Conservation (phyloP, 2,113 vertebrate species). For the Tursiops truncatus region DNA sequence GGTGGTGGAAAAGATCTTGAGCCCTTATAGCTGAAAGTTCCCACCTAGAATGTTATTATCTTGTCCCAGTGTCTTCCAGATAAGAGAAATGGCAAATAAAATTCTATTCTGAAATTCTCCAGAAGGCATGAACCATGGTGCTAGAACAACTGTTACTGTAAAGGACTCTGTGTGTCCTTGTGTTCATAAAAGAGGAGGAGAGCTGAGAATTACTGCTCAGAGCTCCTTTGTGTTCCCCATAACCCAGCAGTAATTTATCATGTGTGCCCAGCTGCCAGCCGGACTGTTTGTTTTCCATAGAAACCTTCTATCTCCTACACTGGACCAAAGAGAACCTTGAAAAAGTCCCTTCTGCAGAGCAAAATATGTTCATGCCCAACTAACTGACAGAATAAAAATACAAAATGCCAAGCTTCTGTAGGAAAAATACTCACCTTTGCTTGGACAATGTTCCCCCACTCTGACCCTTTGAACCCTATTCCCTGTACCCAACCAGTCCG, state of each 20-base stretch:
- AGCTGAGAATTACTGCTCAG: conserved; percentile 39
- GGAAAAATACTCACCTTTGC: background rate
- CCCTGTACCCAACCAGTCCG: background rate
- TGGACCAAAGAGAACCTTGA: background rate
- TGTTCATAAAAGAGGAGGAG: background rate
- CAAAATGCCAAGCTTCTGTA: background rate
- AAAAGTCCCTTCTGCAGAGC: background rate
- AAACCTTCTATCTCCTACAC: conserved; percentile 36
- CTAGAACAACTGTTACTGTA: conserved; percentile 4
- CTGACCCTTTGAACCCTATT: background rate
- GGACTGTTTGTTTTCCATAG: conserved; percentile 3
- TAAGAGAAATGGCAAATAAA: conserved; percentile 34
- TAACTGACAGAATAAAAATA: conserved; percentile 11
- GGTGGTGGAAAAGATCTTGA: background rate
- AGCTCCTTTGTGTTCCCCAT: background rate
- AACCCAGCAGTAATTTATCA: conserved; percentile 12
- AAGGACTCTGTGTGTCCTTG: conserved; percentile 24
- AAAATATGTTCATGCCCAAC: background rate
- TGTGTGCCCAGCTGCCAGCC: background rate
- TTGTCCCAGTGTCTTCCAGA: background rate
- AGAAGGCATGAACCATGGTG: conserved; percentile 16
- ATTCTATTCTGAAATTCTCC: background rate
- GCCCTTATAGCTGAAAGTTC: background rate
- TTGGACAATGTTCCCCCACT: background rate
- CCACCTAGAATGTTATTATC: background rate